A percentile compares a stretch with the other conserved stretches of the same genome.
Evolutionary conservation across 2,113 vertebrate species (phyloP).

Genomic region (Polypterus senegalus): DNA sequence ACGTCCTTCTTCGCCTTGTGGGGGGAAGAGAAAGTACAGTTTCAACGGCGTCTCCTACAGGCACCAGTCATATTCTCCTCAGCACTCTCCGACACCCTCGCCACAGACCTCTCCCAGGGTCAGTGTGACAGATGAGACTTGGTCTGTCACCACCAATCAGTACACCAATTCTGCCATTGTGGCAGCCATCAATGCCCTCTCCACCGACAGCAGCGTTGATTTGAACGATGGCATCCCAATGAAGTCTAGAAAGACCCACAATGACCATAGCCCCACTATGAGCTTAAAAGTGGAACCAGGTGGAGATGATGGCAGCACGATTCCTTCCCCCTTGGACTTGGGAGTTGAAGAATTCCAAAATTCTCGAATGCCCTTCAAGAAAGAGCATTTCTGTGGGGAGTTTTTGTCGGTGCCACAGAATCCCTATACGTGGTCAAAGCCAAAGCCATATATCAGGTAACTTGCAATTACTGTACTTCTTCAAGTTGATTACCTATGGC

Average conservation of each 20-base stretch:
- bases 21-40: conserved; percentile 81
- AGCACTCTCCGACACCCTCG: conserved; percentile 68
- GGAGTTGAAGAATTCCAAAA: conserved; percentile 66
- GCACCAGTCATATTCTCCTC: conserved; percentile 69
- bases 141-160: conserved; percentile 81
- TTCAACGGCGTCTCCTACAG: conserved; percentile 58
- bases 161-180: conserved; percentile 92
- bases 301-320: conserved; percentile 56
- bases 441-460: conserved; percentile 87
- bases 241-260: conserved; percentile 74
- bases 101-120: conserved; percentile 72
- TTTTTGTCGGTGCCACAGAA: conserved; percentile 85
- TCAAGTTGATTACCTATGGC: too few relatives aligned
- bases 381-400: conserved; percentile 77
- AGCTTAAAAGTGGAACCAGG: conserved; percentile 77
- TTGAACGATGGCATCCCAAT: conserved; percentile 78
- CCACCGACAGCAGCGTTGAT: conserved; percentile 78
- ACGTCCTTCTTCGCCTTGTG: conserved; percentile 70
- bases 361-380: conserved; percentile 72
- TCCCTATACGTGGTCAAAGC: conserved; percentile 80
- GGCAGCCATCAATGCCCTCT: conserved; percentile 88
- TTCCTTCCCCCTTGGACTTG: conserved; percentile 50
- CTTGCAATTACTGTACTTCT: conserved; percentile 10
- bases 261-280: conserved; percentile 65
- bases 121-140: conserved; percentile 73